Percentiles rank a stretch among this genome's conserved stretches.
Evolutionary conservation across 53 echinoderm and acorn worm genomes (phyloP).

Genomic region (Holothuria leucospilota): DNA sequence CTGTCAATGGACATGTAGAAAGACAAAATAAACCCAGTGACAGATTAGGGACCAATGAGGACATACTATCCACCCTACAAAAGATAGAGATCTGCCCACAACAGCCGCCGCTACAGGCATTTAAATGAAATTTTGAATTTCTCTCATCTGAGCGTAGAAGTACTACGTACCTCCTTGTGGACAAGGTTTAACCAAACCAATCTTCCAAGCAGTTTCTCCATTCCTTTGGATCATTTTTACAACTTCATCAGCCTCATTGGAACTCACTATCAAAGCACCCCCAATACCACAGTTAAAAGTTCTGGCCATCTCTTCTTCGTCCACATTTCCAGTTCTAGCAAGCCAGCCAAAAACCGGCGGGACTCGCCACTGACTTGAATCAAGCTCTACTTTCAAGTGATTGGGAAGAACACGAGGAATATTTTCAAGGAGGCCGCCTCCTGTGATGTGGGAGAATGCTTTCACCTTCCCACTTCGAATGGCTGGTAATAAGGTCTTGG

Average conservation of each 20-base stretch:
- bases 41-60: no score
- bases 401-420: constrained; percentile 87
- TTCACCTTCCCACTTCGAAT: constrained; percentile 79
- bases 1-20: no score
- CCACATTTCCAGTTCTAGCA: constrained; percentile 71
- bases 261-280: constrained; percentile 72
- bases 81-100: no score
- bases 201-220: constrained; percentile 71
- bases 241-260: constrained; percentile 64
- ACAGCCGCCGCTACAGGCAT: no score
- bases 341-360: constrained; percentile 99
- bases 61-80: no score
- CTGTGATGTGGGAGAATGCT: constrained; percentile 99
- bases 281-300: constrained; percentile 99
- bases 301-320: constrained; percentile 91
- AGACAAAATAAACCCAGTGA: no score
- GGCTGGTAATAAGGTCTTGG: constrained; percentile 85
- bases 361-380: constrained; percentile 83
- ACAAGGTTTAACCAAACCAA: constrained; percentile 68
- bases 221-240: constrained; percentile 58
- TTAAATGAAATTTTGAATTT: no score
- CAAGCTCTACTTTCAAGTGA: constrained; percentile 77
- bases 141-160: no score
- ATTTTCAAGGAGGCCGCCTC: constrained; percentile 95
- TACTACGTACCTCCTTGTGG: no score